Evolutionary conservation across 2,797 vertebrate genomes (phyloP).

Genomic region (Astyanax mexicanus): DNA sequence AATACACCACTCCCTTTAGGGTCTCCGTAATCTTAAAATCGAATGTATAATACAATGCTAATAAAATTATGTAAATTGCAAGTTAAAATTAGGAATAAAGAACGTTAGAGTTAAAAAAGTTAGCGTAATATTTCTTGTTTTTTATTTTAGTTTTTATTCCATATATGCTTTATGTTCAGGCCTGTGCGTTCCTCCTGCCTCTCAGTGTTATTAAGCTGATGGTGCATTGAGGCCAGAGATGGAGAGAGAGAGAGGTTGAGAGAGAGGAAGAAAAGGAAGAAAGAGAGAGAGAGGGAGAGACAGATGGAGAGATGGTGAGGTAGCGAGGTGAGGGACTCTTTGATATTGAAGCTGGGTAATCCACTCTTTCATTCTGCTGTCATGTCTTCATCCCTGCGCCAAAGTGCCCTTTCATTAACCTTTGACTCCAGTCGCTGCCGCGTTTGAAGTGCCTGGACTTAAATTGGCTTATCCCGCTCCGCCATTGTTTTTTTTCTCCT

Average conservation of each 20-base stretch:
- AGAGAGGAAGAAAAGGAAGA: slow-evolving; percentile 1
- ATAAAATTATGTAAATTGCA: too few species aligned
- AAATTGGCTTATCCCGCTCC: slow-evolving; percentile 77
- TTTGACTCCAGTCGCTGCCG: slow-evolving; percentile 79
- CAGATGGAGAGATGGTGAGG: slow-evolving; percentile 26
- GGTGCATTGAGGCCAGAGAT: slow-evolving; percentile 14
- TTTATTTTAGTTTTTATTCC: too few species aligned
- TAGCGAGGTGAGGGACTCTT: slow-evolving; percentile 42
- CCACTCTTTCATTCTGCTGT: slow-evolving; percentile 56
- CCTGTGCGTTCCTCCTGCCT: background rate
- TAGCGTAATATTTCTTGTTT: too few species aligned
- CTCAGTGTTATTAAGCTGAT: slow-evolving; percentile 26
- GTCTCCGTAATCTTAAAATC: too few species aligned
- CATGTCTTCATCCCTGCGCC: slow-evolving; percentile 59
- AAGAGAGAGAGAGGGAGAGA: slow-evolving; percentile 6
- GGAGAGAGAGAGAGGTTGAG: background rate
- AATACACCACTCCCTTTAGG: too few species aligned
- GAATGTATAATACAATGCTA: too few species aligned
- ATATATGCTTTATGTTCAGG: slow-evolving; percentile 27
- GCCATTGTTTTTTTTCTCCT: slow-evolving; percentile 51
- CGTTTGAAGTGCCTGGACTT: slow-evolving; percentile 81
- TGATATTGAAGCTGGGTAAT: slow-evolving; percentile 64
- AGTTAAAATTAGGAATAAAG: too few species aligned
- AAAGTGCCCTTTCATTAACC: slow-evolving; percentile 79
- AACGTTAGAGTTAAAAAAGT: too few species aligned